These are phyloP conservation scores for Gephyroberyx darwinii DNA, from an alignment of 2,797 vertebrate species.

Conservation along the genomic window DNA sequence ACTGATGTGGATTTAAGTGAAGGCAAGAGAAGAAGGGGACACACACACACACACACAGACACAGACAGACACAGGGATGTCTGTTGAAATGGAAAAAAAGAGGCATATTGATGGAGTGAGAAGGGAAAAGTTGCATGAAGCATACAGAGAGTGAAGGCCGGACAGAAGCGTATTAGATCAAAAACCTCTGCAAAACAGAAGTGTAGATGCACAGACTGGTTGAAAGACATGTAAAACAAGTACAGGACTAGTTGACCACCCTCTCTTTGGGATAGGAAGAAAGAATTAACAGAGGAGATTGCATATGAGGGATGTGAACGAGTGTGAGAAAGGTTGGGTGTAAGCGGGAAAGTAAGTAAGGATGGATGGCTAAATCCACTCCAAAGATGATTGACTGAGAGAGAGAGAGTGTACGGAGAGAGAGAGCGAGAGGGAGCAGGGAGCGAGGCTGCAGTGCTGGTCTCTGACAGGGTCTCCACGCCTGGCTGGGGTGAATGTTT, in stretches of 20 bases:
- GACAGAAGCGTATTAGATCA: conserved; percentile 6
- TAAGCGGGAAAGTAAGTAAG: conserved; percentile 13
- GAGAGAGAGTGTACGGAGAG: not conserved
- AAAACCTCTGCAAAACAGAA: too few species aligned
- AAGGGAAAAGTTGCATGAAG: conserved; percentile 54
- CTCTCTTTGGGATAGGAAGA: conserved; percentile 21
- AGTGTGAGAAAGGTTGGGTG: conserved; percentile 54
- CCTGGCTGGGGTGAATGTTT: conserved; percentile 63
- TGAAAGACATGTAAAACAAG: conserved; percentile 60
- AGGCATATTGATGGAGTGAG: conserved; percentile 57
- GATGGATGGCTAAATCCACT: conserved; percentile 41
- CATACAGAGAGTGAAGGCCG: conserved; percentile 42
- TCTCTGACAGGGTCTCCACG: conserved; percentile 64
- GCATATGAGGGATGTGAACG: not conserved
- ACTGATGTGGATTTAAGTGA: conserved; percentile 36
- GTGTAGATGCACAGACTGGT: too few species aligned
- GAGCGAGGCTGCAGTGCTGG: conserved; percentile 1
- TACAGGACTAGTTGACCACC: conserved; percentile 36
- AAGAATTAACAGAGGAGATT: conserved; percentile 10
- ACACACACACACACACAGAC: not conserved
- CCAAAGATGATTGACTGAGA: conserved; percentile 48
- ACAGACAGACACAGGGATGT: conserved; percentile 30
- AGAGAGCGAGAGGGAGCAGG: not conserved
- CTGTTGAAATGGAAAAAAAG: conserved; percentile 11
- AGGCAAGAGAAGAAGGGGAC: conserved; percentile 29